Percentiles rank a stretch among this genome's conserved stretches.
Conservation (phyloP, 2,888 invertebrate species). For the Spilarctia lutea region DNA sequence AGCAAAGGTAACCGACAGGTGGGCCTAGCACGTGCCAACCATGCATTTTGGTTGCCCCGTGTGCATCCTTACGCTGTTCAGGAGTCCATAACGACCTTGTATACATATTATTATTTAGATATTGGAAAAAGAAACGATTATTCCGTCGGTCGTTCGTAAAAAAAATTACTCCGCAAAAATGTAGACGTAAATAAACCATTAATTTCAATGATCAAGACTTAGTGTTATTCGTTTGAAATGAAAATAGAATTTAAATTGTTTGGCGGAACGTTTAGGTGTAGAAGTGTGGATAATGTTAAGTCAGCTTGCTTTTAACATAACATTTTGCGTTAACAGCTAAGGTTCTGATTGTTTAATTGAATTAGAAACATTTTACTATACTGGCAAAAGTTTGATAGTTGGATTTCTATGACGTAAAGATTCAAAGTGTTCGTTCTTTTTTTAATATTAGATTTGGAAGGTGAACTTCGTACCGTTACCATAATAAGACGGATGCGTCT, state of each 20-base stretch:
- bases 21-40: constrained; percentile 35
- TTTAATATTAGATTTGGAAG: not conserved
- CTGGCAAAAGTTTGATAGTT: not conserved
- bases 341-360: constrained; percentile 1
- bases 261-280: constrained; percentile 41
- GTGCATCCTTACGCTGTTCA: constrained; percentile 21
- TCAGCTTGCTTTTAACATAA: constrained; percentile 30
- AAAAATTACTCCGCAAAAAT: constrained; percentile 46
- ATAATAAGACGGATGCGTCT: not conserved
- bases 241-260: constrained; percentile 54
- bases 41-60: constrained; percentile 15
- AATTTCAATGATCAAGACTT: constrained; percentile 54
- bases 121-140: constrained; percentile 12
- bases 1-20: constrained; percentile 39
- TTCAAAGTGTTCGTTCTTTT: not conserved
- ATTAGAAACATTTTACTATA: constrained; percentile 1
- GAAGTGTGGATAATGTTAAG: constrained; percentile 43
- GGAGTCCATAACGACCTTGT: constrained; percentile 48
- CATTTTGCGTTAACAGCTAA: constrained; percentile 14
- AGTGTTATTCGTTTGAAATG: constrained; percentile 44
- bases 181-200: constrained; percentile 56
- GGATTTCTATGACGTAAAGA: constrained; percentile 4
- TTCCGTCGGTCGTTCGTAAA: constrained; percentile 17
- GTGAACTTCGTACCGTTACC: not conserved
- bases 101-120: not conserved